Evolutionary conservation across 1,140 invertebrate species (phyloP).

Genomic region (Hyposmocoma kahamanoa): DNA sequence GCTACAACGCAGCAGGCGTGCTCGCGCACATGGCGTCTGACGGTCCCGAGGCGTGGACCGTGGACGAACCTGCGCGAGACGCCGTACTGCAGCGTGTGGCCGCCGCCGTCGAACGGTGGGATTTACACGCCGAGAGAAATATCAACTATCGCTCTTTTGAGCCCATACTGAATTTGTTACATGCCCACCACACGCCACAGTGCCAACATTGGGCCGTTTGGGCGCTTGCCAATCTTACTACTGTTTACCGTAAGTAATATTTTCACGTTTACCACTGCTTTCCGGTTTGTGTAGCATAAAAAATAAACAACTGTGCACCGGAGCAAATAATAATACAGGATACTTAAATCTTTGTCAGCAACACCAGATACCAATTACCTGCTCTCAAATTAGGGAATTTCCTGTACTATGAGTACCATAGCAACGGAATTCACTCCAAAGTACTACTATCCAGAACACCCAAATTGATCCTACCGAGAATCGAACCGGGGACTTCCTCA

Average conservation of each 20-base stretch:
- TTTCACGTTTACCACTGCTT: too few relatives aligned
- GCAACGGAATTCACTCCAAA: too few relatives aligned
- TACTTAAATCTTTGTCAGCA: too few relatives aligned
- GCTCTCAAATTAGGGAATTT: too few relatives aligned
- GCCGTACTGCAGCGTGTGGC: constrained; percentile 82
- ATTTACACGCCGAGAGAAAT: constrained; percentile 88
- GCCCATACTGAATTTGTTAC: constrained; percentile 89
- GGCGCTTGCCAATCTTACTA: constrained; percentile 96
- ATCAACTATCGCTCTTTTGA: constrained; percentile 98
- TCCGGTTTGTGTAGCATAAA: too few relatives aligned
- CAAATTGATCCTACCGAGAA: too few relatives aligned
- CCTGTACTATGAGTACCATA: too few relatives aligned
- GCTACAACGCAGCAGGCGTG: constrained; percentile 97
- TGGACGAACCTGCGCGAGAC: constrained; percentile 80
- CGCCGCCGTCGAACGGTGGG: constrained; percentile 90
- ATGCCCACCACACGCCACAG: constrained; percentile 87
- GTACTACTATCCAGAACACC: too few relatives aligned
- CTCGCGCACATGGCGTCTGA: constrained; percentile 96
- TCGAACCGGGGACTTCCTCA: too few relatives aligned
- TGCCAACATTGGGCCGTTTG: constrained; percentile 98
- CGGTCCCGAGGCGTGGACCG: constrained; percentile 88
- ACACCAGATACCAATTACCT: too few relatives aligned
- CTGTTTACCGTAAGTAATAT: constrained; percentile 87
- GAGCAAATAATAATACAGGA: too few relatives aligned
- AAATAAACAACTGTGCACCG: too few relatives aligned